Conservation (phyloP, 2,113 vertebrate genomes). For the Phodopus roborovskii region DNA sequence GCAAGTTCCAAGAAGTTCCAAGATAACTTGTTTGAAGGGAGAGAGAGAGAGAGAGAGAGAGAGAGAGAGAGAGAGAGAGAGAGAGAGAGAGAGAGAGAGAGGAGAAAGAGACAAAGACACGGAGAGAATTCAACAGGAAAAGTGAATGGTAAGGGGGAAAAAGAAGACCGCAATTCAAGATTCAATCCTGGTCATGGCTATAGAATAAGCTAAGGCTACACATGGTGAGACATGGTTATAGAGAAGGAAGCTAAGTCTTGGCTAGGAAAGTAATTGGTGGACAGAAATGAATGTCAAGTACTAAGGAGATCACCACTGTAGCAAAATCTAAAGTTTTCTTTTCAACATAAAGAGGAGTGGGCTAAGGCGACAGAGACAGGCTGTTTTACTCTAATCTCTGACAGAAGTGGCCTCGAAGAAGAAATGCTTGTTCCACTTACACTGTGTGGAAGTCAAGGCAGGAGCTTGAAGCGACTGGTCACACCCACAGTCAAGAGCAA, state of each 20-base stretch:
- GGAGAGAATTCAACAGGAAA: background rate
- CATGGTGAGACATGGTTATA: background rate
- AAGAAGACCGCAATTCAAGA: background rate
- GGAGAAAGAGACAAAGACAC: background rate
- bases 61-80: background rate
- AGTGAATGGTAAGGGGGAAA: background rate
- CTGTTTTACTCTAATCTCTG: background rate
- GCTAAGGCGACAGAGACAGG: background rate
- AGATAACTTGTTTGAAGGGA: background rate
- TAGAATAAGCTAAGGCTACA: background rate
- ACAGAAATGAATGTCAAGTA: background rate
- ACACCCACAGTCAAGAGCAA: background rate
- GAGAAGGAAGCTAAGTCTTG: background rate
- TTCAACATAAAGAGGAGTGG: background rate
- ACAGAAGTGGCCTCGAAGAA: background rate
- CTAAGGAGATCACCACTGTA: background rate
- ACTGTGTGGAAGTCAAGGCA: no score
- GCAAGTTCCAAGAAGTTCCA: no score
- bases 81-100: background rate
- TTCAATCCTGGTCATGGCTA: background rate
- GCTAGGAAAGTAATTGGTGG: background rate
- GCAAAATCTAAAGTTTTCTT: background rate
- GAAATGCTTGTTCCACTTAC: background rate
- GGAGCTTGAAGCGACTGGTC: no score
- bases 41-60: background rate